Evolutionary conservation across 2,797 vertebrate genomes (phyloP).

Genomic region (Phalanger gymnotis): DNA sequence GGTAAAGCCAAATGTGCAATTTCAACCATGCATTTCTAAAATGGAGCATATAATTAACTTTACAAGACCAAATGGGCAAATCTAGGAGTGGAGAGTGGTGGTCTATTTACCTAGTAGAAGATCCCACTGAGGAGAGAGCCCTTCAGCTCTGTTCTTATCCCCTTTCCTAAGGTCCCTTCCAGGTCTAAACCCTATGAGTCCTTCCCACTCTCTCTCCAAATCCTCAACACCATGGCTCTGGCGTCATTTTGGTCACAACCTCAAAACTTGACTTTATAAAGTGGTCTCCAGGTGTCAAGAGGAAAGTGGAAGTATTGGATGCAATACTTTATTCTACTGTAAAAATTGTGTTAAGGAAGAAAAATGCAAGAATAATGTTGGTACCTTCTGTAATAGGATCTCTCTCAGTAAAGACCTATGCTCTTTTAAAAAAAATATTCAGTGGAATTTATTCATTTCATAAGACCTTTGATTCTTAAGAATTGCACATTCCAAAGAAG

Average conservation of each 20-base stretch:
- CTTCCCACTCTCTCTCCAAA: neutral
- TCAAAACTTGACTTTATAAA: neutral
- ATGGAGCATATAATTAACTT: neutral
- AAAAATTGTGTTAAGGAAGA: neutral
- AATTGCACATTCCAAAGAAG: neutral
- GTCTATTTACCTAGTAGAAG: neutral
- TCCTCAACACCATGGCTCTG: neutral
- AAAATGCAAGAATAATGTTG: neutral
- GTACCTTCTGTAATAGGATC: neutral
- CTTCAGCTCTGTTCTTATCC: neutral
- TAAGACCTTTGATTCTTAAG: neutral
- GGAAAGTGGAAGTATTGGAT: neutral
- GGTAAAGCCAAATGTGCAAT: constrained; percentile 82
- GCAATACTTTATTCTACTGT: neutral
- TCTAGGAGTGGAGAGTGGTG: neutral
- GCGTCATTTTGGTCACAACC: neutral
- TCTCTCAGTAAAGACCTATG: neutral
- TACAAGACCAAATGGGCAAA: neutral
- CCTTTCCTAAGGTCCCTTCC: neutral
- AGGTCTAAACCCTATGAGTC: neutral
- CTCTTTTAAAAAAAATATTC: neutral
- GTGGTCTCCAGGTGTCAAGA: neutral
- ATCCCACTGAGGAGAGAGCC: neutral
- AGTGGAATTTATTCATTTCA: neutral
- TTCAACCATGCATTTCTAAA: neutral